Evolutionary conservation across 1,140 invertebrate genomes (phyloP).

Genomic region (Chrysopa pallens): DNA sequence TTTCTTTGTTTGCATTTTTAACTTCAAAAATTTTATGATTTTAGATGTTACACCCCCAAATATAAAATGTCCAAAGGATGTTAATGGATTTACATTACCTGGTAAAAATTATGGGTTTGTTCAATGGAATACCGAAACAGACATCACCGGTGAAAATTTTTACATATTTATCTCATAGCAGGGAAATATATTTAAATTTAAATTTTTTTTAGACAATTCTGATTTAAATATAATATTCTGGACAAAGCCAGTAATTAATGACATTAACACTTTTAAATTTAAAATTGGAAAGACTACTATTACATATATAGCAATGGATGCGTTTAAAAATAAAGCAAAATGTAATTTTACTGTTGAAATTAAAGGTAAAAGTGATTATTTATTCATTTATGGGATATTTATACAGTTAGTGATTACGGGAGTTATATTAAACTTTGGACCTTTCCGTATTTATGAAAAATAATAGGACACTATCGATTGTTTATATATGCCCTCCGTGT

Average conservation of each 20-base stretch:
- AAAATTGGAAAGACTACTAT: conserved; percentile 29
- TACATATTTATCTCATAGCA: too few species aligned
- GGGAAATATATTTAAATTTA: too few species aligned
- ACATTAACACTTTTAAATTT: conserved; percentile 19
- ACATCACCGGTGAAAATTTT: conserved; percentile 18
- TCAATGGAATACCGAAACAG: conserved; percentile 25
- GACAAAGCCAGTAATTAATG: conserved; percentile 25
- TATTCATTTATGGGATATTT: too few species aligned
- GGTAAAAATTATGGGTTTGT: conserved; percentile 34
- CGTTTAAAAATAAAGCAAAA: conserved; percentile 29
- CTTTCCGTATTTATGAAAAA: too few species aligned
- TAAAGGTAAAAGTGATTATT: too few species aligned
- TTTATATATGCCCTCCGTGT: too few species aligned
- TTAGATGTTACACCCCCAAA: conserved; percentile 32
- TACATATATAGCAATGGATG: conserved; percentile 31
- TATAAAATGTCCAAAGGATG: conserved; percentile 31
- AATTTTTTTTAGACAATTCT: conserved; percentile 25
- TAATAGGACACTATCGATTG: too few species aligned
- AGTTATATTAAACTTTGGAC: too few species aligned
- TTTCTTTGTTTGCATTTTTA: conserved; percentile 3
- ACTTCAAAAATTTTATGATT: too few species aligned
- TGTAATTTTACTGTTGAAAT: conserved; percentile 32
- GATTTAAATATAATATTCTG: conserved; percentile 23
- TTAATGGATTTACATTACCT: conserved; percentile 19
- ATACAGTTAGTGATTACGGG: too few species aligned